Evolutionary conservation across 2,888 invertebrate genomes (phyloP).

Genomic region (Caenorhabditis sulstoni): DNA sequence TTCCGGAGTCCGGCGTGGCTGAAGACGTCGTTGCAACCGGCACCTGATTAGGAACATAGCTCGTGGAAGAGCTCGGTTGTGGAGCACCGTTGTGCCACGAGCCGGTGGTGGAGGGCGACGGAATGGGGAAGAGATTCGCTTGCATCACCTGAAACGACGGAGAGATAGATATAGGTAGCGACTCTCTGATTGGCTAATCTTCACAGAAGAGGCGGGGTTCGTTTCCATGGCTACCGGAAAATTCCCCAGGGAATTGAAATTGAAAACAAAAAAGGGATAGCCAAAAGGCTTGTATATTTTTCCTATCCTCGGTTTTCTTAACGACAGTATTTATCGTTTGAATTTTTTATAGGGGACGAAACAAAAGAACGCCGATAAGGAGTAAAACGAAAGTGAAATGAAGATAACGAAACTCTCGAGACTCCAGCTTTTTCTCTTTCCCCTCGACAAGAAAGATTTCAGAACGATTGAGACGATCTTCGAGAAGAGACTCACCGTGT

Average conservation of each 20-base stretch:
- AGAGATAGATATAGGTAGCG: no score
- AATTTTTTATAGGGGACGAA: no score
- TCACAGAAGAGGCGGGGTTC: background rate
- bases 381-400: no score
- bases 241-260: constrained; percentile 20
- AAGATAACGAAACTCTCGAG: no score
- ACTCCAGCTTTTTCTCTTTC: no score
- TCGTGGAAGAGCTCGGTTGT: background rate
- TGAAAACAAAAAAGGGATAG: background rate
- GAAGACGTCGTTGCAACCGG: constrained; percentile 52
- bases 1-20: constrained; percentile 79
- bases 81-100: constrained; percentile 8
- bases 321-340: no score
- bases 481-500: constrained; percentile 25
- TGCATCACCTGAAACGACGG: constrained; percentile 30
- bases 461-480: no score
- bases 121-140: constrained; percentile 36
- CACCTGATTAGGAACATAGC: background rate
- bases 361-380: no score
- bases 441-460: no score
- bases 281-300: no score
- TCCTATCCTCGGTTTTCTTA: no score
- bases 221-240: constrained; percentile 1
- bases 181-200: no score
- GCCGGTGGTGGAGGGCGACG: background rate